Conservation (phyloP, 2,888 invertebrate genomes). For the Metallyticus violacea region DNA sequence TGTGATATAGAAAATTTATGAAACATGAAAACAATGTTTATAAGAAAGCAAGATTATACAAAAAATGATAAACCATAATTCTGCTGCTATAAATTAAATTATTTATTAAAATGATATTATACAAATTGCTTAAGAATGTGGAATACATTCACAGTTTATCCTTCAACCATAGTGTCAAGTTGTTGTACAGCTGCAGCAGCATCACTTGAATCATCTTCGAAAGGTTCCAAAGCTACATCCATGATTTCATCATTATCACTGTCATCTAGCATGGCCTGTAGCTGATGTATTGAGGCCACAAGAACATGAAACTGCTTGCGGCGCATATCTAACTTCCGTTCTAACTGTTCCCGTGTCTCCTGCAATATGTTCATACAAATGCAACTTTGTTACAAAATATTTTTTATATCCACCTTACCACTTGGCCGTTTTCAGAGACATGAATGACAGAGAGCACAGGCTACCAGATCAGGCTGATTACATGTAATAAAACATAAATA, state of each 20-base stretch:
- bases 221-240: slow-evolving; percentile 27
- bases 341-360: slow-evolving; percentile 67
- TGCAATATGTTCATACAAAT: slow-evolving; percentile 47
- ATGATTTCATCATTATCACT: slow-evolving; percentile 49
- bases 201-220: slow-evolving; percentile 26
- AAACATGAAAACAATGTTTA: too few species aligned
- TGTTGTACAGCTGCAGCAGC: background rate
- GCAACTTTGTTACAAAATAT: too few species aligned
- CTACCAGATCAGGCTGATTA: background rate
- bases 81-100: too few species aligned
- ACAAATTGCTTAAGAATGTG: background rate
- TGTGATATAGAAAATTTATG: too few species aligned
- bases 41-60: too few species aligned
- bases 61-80: too few species aligned
- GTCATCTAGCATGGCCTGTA: slow-evolving; percentile 77
- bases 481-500: background rate
- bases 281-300: slow-evolving; percentile 80
- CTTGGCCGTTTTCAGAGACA: background rate
- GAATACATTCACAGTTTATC: background rate
- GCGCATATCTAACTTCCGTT: slow-evolving; percentile 74
- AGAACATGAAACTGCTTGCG: slow-evolving; percentile 88
- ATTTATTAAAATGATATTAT: background rate
- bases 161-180: background rate
- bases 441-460: background rate
- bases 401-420: background rate